Evolutionary conservation across 2,113 vertebrate genomes (phyloP).

Genomic region (Himantopus leucocephalus): DNA sequence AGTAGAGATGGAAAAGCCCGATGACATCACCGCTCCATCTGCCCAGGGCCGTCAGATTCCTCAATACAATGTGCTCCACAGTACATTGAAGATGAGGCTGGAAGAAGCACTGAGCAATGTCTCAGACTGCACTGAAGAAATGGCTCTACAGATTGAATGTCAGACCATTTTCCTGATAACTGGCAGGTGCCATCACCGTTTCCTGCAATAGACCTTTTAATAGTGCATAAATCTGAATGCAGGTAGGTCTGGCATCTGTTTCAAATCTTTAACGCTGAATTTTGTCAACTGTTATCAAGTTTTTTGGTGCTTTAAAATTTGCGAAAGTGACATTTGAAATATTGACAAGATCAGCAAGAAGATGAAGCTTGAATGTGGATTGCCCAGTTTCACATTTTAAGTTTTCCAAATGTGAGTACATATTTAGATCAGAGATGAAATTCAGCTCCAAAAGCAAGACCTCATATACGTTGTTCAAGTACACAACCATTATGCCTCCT

Average conservation of each 20-base stretch:
- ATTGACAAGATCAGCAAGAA: not conserved
- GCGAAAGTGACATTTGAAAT: not conserved
- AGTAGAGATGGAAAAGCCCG: slow-evolving; percentile 47
- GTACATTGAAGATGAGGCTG: slow-evolving; percentile 20
- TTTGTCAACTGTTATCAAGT: not conserved
- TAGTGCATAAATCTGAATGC: not conserved
- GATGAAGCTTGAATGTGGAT: not conserved
- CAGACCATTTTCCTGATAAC: not conserved
- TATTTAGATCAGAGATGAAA: not conserved
- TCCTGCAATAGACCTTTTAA: not conserved
- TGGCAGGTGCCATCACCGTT: not conserved
- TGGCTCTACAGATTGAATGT: not conserved
- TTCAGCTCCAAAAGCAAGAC: not conserved
- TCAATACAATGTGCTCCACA: slow-evolving; percentile 49
- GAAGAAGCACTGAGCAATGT: not conserved
- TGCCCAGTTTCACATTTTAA: not conserved
- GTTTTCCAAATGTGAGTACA: not conserved
- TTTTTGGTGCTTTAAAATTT: not conserved
- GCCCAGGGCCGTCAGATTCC: slow-evolving; percentile 29
- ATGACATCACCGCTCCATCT: slow-evolving; percentile 61
- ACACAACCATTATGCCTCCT: not conserved
- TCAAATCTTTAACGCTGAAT: not conserved
- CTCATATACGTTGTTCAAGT: not conserved
- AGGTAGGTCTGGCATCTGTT: not conserved
- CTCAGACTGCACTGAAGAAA: not conserved